Base-by-base conservation (phyloP, 2,797 vertebrate species). In the Phaenicophaeus curvirostris region DNA sequence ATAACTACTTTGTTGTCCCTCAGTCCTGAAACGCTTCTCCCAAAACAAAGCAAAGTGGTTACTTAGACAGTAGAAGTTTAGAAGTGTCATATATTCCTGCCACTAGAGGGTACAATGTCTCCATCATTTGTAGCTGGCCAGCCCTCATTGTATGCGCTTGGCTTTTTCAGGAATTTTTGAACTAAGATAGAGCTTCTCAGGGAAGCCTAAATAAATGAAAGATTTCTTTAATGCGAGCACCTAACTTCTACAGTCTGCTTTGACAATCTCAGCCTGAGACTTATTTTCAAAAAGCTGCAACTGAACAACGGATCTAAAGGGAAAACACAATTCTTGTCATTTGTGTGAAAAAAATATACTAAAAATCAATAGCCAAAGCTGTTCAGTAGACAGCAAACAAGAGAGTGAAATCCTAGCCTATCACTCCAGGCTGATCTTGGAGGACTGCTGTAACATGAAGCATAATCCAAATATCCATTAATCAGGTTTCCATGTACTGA, bases 71-170 rank as follows among this genome's bases (percentile, higher is more conserved):
- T 33, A n/a, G 59, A 21, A 1, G 0, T 54, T 59, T n/a, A 21
- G 17, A 39, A 51, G 25, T 53, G 86, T 44, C 24, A 2, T 59
- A 18, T 91, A 57, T 58, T 89, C 41, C 46, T 82, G 44, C 93
- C 95, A 76, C 92, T 93, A 96, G 95, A 95, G 95, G 96, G 93
- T 93, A 92, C 20, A 21, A 54, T 58, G 42, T 72, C 85, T 87
- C 90, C 66, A 81, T 73, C 48, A 7, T 50, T 78, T 24, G 8
- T 5, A 50, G 41, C 53, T 77, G 55, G 11, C 30, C 50, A 23
- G 67, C 9, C 37, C 57, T 82, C 37, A 4, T 3, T 2, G 9
- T 1, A 3, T 23, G 8, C 24, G 23, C 14, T 48, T 25, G 23
- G 31, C 18, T 83, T 83, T 75, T 68, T n/a, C 65, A 27, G 30